Percentiles rank a stretch among this genome's conserved stretches.
Evolutionary conservation across 2,888 invertebrate species (phyloP).

Genomic region (Pecten maximus): DNA sequence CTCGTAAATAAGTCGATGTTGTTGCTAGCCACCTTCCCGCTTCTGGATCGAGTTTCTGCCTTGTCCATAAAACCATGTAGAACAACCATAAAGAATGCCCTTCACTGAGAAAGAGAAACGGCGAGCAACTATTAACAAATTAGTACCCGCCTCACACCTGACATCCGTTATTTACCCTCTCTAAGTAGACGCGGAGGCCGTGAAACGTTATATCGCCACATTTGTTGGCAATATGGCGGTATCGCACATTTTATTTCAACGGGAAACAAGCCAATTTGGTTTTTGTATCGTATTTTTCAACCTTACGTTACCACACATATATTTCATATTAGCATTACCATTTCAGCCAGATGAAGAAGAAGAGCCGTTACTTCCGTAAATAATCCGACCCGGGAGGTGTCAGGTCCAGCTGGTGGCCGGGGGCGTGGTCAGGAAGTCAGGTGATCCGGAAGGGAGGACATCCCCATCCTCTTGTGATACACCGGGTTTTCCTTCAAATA

Average conservation of each 20-base stretch:
- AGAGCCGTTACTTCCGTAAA: conserved; percentile 12
- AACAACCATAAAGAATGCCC: conserved; percentile 35
- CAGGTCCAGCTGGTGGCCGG: neutral
- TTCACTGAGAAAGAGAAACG: conserved; percentile 25
- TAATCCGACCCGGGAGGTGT: neutral
- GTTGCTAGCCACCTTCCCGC: conserved; percentile 20
- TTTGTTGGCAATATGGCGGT: conserved; percentile 29
- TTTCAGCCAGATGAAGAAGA: conserved; percentile 20
- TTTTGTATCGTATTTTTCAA: neutral
- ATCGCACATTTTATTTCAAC: conserved; percentile 29
- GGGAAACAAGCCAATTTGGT: conserved; percentile 35
- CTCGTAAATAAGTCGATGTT: conserved; percentile 29
- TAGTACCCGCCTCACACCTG: conserved; percentile 33
- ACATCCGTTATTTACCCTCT: neutral
- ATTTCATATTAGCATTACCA: conserved; percentile 9
- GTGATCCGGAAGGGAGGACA: conserved; percentile 7
- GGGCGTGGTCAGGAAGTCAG: neutral
- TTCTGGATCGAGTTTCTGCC: conserved; percentile 8
- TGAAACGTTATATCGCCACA: conserved; percentile 35
- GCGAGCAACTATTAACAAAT: conserved; percentile 35
- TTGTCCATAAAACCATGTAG: conserved; percentile 15
- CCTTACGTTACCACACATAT: conserved; percentile 30
- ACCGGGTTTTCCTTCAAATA: neutral
- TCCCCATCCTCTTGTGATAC: neutral
- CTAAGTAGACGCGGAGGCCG: conserved; percentile 1